Conservation (phyloP, 2,113 vertebrate genomes). For the Lophotis ruficrista region DNA sequence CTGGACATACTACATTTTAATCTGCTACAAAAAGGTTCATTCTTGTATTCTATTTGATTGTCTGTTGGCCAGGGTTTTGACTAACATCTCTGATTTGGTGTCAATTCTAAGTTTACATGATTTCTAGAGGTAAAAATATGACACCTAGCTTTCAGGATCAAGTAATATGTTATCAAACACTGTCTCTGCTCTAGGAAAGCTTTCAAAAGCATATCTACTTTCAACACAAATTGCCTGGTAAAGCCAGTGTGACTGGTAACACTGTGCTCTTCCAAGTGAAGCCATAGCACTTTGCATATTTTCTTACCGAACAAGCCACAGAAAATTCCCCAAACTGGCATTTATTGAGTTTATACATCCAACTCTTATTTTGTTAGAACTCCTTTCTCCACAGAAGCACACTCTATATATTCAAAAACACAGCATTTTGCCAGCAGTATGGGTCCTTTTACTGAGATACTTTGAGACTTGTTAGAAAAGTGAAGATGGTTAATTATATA, state of each 20-base stretch:
- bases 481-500: neutral
- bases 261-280: neutral
- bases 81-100: neutral
- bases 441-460: neutral
- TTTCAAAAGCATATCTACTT: neutral
- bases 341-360: neutral
- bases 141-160: neutral
- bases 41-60: neutral
- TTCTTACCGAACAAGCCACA: neutral
- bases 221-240: neutral
- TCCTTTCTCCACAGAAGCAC: neutral
- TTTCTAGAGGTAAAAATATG: neutral
- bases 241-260: neutral
- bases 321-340: neutral
- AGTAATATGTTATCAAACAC: neutral
- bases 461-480: neutral
- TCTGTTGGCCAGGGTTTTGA: neutral
- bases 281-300: neutral
- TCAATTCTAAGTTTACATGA: neutral
- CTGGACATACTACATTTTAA: neutral
- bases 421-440: neutral
- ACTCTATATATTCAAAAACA: neutral
- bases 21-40: neutral
- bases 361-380: neutral
- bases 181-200: neutral